These are phyloP conservation scores for Anolis sagrei DNA, from an alignment of 2,113 vertebrate species.

Conservation along the genomic window DNA sequence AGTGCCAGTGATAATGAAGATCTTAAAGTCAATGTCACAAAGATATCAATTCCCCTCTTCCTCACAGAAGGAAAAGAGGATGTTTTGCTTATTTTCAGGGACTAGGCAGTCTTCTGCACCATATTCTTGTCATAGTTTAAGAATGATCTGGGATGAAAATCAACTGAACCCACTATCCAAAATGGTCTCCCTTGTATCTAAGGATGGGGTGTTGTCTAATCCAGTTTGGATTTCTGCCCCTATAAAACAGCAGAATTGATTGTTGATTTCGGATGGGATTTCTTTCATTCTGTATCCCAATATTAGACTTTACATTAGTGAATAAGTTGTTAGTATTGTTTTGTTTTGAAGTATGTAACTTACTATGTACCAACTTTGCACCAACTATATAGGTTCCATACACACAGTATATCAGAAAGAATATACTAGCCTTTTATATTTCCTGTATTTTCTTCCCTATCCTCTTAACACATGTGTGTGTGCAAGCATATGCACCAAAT, in stretches of 20 bases:
- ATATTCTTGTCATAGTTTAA: background rate
- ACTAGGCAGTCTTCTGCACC: background rate
- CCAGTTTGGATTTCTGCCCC: background rate
- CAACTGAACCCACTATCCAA: background rate
- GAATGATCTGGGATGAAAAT: background rate
- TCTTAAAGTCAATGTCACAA: too few species aligned
- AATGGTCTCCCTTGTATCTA: background rate
- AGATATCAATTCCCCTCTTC: too few species aligned
- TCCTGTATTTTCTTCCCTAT: conserved; percentile 54
- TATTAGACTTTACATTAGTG: conserved; percentile 20
- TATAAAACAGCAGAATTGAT: rapidly evolving
- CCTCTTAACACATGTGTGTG: background rate
- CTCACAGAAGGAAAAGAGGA: too few species aligned
- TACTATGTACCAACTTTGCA: conserved; percentile 51
- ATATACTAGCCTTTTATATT: conserved; percentile 75
- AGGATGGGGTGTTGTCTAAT: too few species aligned
- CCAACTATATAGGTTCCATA: conserved; percentile 70
- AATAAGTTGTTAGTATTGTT: background rate
- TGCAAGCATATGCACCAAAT: background rate
- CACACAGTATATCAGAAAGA: conserved; percentile 66
- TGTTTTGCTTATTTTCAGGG: background rate
- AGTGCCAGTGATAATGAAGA: too few species aligned
- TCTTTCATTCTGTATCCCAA: background rate
- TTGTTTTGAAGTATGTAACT: conserved; percentile 47
- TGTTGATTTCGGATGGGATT: conserved; percentile 15